A percentile compares a stretch with the other conserved stretches of the same genome.
Conservation (phyloP, 2,113 vertebrate species). For the rabbit (Oryctolagus cuniculus) region mOryCun1.1 NC_091432.1:86654001-86654500, state of each 20-base stretch:
- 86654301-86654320: background rate
- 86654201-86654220: constrained; percentile 45
- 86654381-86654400: background rate
- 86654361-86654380: background rate
- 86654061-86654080: background rate
- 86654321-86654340: constrained; percentile 8
- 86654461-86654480: background rate
- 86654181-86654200: background rate
- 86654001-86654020: constrained; percentile 11
- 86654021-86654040: background rate
- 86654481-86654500: background rate
- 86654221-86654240: constrained; percentile 47
- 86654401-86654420: background rate
- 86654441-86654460: constrained; percentile 24
- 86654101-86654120: background rate
- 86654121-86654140: background rate
- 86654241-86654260: constrained; percentile 29
- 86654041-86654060: constrained; percentile 2
- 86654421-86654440: background rate
- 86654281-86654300: background rate
- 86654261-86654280: background rate
- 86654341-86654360: background rate
- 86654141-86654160: constrained; percentile 49
- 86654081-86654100: background rate
- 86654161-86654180: constrained; percentile 50